Percentiles rank a stretch among this genome's conserved stretches.
These are phyloP conservation scores for Erethizon dorsatum DNA, from an alignment of 2,797 vertebrate species.

Conservation along the genomic window DNA sequence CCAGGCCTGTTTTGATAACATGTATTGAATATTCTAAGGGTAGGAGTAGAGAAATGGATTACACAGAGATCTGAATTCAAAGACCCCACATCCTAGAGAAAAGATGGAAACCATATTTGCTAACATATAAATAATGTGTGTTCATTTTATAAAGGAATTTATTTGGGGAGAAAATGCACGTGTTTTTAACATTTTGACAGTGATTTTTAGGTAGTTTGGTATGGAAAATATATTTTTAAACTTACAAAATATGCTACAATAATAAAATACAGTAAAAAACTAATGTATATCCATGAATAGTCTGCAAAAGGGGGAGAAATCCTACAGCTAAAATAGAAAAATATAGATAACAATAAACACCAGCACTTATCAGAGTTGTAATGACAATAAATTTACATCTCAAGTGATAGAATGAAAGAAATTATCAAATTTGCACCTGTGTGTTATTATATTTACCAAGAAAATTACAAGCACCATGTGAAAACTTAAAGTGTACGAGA, in stretches of 20 bases:
- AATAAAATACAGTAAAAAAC: slow-evolving; percentile 27
- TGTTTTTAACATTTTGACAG: neutral
- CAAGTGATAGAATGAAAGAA: slow-evolving; percentile 32
- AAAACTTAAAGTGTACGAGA: neutral
- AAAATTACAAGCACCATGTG: neutral
- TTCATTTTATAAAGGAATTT: slow-evolving; percentile 46
- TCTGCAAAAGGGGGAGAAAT: neutral
- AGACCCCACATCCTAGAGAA: neutral
- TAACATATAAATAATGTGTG: neutral
- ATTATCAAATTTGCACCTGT: neutral
- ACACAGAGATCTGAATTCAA: neutral
- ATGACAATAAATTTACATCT: slow-evolving; percentile 41
- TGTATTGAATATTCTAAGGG: neutral
- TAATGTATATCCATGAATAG: neutral
- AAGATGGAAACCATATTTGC: neutral
- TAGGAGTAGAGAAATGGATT: neutral
- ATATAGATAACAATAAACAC: neutral
- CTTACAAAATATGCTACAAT: neutral
- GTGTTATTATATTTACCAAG: slow-evolving; percentile 15
- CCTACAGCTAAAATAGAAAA: neutral
- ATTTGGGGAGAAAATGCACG: neutral
- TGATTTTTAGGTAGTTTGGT: neutral
- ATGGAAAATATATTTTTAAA: slow-evolving; percentile 24
- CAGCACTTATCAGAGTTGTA: neutral
- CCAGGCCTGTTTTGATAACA: neutral